Evolutionary conservation across 2,888 invertebrate species (phyloP).

Genomic region (Pseudococcus viburni): DNA sequence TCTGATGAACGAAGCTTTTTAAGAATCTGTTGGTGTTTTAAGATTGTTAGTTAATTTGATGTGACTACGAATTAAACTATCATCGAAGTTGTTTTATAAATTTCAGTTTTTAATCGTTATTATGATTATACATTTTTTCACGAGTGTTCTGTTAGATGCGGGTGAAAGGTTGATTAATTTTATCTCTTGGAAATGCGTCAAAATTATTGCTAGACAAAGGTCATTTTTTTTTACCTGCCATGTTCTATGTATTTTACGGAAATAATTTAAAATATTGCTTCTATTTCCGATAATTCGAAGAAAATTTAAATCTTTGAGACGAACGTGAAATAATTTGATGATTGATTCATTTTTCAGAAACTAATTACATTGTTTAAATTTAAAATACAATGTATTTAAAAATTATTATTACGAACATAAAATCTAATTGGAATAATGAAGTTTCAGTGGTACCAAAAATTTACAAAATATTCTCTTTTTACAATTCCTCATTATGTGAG

Average conservation of each 20-base stretch:
- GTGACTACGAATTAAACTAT: neutral
- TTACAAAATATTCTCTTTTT: neutral
- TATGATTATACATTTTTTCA: neutral
- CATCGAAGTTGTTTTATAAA: constrained; percentile 8
- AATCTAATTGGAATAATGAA: too few species aligned
- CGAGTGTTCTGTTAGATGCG: too few species aligned
- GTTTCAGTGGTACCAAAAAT: too few species aligned
- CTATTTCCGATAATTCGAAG: neutral
- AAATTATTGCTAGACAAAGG: neutral
- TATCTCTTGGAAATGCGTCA: neutral
- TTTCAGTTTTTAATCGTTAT: neutral
- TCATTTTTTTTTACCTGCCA: neutral
- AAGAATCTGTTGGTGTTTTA: neutral
- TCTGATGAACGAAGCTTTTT: neutral
- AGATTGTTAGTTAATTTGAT: neutral
- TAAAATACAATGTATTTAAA: neutral
- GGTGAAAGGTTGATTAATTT: constrained; percentile 14
- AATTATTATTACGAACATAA: too few species aligned
- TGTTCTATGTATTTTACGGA: neutral
- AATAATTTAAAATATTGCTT: constrained; percentile 8
- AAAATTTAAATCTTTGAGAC: neutral
- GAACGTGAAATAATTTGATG: neutral
- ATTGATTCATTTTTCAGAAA: neutral
- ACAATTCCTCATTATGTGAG: neutral
- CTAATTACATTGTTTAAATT: neutral